Evolutionary conservation across 2,113 vertebrate genomes (phyloP).

Genomic region (Nipponia nippon): DNA sequence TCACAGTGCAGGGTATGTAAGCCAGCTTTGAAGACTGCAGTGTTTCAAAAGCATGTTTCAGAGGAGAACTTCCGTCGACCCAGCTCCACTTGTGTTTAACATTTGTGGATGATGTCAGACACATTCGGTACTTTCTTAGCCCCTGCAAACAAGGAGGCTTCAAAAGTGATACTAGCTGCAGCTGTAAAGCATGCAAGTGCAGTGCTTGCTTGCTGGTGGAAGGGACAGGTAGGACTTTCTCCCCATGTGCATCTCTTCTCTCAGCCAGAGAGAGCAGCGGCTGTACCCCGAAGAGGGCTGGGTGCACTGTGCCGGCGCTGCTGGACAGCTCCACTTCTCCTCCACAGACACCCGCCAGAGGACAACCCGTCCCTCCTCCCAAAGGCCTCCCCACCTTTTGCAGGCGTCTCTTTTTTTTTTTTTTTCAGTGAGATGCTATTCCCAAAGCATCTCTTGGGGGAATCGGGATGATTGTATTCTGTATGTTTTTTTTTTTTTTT

Average conservation of each 20-base stretch:
- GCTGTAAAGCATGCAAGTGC: neutral
- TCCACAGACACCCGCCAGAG: neutral
- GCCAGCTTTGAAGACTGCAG: slow-evolving; percentile 37
- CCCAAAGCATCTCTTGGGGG: neutral
- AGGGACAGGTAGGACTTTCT: neutral
- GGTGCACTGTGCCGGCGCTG: neutral
- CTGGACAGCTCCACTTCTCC: slow-evolving; percentile 68
- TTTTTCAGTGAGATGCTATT: neutral
- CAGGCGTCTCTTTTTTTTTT: neutral
- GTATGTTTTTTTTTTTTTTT: neutral
- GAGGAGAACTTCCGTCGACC: neutral
- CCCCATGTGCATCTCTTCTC: neutral
- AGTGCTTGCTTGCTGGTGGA: neutral
- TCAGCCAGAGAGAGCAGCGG: no score
- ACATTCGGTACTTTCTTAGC: neutral
- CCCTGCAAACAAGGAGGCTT: neutral
- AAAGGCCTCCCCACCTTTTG: neutral
- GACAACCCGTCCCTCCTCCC: neutral
- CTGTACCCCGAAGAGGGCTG: neutral
- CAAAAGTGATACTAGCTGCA: neutral
- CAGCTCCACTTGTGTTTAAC: neutral
- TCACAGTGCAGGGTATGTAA: neutral
- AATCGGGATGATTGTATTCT: neutral
- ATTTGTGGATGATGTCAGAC: slow-evolving; percentile 29
- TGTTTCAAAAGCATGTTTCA: slow-evolving; percentile 34